Percentiles rank a stretch among this genome's conserved stretches.
Evolutionary conservation across 2,113 vertebrate genomes (phyloP).

Genomic region (Dendropsophus ebraccatus): DNA sequence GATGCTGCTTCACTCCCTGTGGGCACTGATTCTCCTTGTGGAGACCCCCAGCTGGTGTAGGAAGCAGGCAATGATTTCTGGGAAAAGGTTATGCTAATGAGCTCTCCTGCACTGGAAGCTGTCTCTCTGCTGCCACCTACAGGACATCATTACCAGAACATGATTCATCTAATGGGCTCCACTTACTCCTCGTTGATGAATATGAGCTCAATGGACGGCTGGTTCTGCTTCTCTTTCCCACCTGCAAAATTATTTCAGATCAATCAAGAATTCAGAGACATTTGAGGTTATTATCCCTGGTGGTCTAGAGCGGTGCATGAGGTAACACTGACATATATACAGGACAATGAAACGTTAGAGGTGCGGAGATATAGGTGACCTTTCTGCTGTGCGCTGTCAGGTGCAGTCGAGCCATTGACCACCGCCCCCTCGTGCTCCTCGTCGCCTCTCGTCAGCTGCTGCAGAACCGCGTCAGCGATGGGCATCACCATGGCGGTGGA

Average conservation of each 20-base stretch:
- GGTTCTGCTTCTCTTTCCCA: slow-evolving; percentile 65
- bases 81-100: too few species aligned
- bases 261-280: too few species aligned
- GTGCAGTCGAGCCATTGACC: slow-evolving; percentile 63
- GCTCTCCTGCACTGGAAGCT: background rate
- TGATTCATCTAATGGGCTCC: slow-evolving; percentile 4
- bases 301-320: background rate
- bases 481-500: slow-evolving; percentile 99
- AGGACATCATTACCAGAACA: background rate
- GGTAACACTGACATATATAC: too few species aligned
- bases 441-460: slow-evolving; percentile 88
- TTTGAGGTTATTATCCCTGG: background rate
- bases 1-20: too few species aligned
- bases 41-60: too few species aligned
- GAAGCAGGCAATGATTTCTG: too few species aligned
- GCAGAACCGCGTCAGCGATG: slow-evolving; percentile 94
- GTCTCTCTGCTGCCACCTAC: too few species aligned
- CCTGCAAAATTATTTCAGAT: slow-evolving; percentile 61
- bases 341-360: too few species aligned
- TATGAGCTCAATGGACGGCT: slow-evolving; percentile 75
- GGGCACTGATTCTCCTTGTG: too few species aligned
- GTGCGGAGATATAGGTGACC: too few species aligned
- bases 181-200: slow-evolving; percentile 83
- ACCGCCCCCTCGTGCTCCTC: slow-evolving; percentile 74
- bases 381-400: slow-evolving; percentile 70